Base-by-base conservation (phyloP, 2,113 vertebrate species). In the Odocoileus virginianus region DNA sequence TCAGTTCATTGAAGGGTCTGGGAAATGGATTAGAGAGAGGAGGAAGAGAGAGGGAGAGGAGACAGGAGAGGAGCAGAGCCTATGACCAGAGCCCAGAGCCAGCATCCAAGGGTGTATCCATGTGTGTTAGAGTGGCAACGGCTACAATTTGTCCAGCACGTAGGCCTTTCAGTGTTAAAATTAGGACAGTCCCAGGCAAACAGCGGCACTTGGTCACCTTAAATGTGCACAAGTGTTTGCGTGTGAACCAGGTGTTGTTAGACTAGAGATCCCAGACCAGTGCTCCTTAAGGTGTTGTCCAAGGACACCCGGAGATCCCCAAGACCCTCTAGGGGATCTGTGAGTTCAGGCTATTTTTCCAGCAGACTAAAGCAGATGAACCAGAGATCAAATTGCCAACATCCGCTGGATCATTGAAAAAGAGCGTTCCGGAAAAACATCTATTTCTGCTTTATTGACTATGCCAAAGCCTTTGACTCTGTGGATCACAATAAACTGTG, bases 51-150 rank as follows among this genome's bases (percentile, higher is more conserved):
- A 67, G 33, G 28, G 1, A 15, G 30, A 87, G 11, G 28, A 45
- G 30, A 84, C 47, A 14, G 54, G 43, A 92, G 12, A 74, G 54
- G 15, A 40, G 12, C 10, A 15, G 33, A 45, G 52, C 3, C 43
- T 11, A 21, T 8, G 47, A 21, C 21, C 25, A 40, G 83, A 87
- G 82, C n/a, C 71, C 27, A 5, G 40, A 50, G 50, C 2, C 1
- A 5, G 27, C 10, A 12, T 27, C 14, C 40, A 17, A 33, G 1
- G 17, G 52, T 40, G 23, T 30, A 2, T 1, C 13, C 13, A 1
- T 74, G 47, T 25, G 17, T 0, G 19, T 52, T 23, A 54, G 19
- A 57, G 60, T 25, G 52, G 21, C 21, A 17, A 40, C 5, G 6
- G 23, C 52, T 30, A 27, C 1, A 11, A 45, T 86, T 52, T 76